phyloP scores from a whole-genome alignment of 2,113 vertebrate genomes.

The Tringa solitaria region DNA sequence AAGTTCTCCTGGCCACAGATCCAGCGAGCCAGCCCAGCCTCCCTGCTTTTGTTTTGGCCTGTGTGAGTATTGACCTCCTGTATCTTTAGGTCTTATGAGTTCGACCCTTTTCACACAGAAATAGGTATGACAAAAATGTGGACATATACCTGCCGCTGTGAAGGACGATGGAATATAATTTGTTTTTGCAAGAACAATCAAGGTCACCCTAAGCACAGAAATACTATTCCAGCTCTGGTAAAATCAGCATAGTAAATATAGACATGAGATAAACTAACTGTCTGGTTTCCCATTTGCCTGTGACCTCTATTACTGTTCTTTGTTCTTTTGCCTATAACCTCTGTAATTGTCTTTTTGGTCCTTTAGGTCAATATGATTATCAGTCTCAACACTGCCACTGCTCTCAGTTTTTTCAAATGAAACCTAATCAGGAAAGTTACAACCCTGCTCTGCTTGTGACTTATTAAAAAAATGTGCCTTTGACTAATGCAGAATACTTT shows the following conservation, averaged over 20 bases:
- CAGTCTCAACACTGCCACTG: background rate
- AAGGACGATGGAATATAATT: background rate
- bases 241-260: conserved; percentile 22
- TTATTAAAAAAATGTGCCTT: background rate
- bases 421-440: background rate
- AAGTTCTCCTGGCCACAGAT: accelerated
- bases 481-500: background rate
- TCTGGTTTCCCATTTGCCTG: background rate
- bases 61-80: background rate
- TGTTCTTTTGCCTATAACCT: conserved; percentile 14
- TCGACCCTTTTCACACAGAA: background rate
- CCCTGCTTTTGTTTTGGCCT: background rate
- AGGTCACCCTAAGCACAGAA: conserved; percentile 1
- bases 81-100: background rate
- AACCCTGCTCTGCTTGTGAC: background rate
- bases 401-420: background rate
- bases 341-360: background rate
- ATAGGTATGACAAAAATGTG: background rate
- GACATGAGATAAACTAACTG: conserved; percentile 7
- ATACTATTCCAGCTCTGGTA: background rate
- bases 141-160: background rate
- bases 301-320: conserved; percentile 28
- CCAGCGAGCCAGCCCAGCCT: background rate
- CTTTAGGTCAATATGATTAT: background rate
- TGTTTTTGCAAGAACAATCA: conserved; percentile 13